A percentile compares a stretch with the other conserved stretches of the same genome.
Conservation (phyloP, 2,797 vertebrate species). For the Xenopus petersii region DNA sequence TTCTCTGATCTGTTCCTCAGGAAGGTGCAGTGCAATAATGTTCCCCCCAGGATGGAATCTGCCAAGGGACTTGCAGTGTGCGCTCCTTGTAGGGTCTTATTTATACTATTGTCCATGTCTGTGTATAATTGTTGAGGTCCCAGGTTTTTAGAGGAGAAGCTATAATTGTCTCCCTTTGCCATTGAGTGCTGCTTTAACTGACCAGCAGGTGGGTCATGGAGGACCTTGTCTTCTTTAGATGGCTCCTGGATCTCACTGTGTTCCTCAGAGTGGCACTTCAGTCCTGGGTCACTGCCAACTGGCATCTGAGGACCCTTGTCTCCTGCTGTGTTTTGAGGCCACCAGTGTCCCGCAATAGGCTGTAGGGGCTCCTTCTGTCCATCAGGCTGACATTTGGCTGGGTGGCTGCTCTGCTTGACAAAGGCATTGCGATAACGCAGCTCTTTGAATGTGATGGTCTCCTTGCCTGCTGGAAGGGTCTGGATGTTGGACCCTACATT, state of each 20-base stretch:
- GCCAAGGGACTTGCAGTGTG: too few relatives aligned
- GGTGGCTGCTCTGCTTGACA: conserved; percentile 62
- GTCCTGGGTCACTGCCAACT: too few relatives aligned
- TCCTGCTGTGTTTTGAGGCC: conserved; percentile 5
- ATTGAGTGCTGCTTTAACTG: too few relatives aligned
- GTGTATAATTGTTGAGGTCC: too few relatives aligned
- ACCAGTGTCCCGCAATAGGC: conserved; percentile 1
- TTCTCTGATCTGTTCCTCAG: background rate
- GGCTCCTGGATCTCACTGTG: background rate
- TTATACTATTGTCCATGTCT: too few relatives aligned
- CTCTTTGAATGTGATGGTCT: conserved; percentile 85
- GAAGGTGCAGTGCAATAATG: conserved; percentile 10
- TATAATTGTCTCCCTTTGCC: too few relatives aligned
- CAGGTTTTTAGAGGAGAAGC: too few relatives aligned
- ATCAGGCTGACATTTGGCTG: background rate
- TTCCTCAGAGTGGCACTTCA: background rate
- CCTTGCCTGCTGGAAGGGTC: conserved; percentile 49
- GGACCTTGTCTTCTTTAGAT: too few relatives aligned
- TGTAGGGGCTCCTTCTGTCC: conserved; percentile 15
- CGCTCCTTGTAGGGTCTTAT: too few relatives aligned
- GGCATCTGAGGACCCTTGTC: background rate
- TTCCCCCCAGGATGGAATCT: background rate
- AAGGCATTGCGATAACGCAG: conserved; percentile 70
- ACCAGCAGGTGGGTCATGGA: too few relatives aligned
- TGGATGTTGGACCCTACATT: background rate